Base-by-base conservation (phyloP, 2,797 vertebrate genomes). In the Fistularia commersonii region DNA sequence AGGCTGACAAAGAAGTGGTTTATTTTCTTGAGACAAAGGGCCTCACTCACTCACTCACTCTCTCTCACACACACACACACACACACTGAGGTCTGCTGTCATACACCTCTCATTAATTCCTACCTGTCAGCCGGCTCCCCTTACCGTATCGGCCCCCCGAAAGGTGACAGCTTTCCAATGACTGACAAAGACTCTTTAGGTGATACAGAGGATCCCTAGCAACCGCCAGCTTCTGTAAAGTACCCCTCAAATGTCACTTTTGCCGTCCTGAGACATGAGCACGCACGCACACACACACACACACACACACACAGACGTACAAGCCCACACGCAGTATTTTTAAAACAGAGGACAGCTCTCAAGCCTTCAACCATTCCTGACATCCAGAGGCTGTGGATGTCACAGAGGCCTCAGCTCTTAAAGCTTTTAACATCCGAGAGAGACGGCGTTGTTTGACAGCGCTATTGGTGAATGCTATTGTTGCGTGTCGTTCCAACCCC, bases 201-300 rank as follows among this genome's bases (percentile, higher is more conserved):
- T 84, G 74, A 81, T 85, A 90, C 90, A 90, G 87, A 91, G 88
- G 79, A 90, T 90, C 87, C 88, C 89, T 81, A 82, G 84, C 88
- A 81, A 83, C 80, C 71, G 59, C 76, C 49, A 70, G 77, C 71
- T 89, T 81, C 87, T 87, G 79, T 81, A 88, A 80, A 82, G 89
- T 90, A 86, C 90, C 90, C 90, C 90, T 92, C 90, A 91, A 92
- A 92, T 89, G 90, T 92, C 90, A 92, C 87, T 90, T 88, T 85
- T 84, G 83, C 84, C 75, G 76, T 85, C 79, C 57, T 3, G 69
- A 86, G 81, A 88, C 70, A 77, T 74, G 76, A 76, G 58, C 78
- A 63, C 82, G 82, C 84, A 85, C n/a, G 38, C 8, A 32, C 50
- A 34, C 40, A 13, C 85, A 88, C 85, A 82, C 76, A 66, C 74